phyloP scores from a whole-genome alignment of 2,113 vertebrate species.

The Delphinapterus leucas region DNA sequence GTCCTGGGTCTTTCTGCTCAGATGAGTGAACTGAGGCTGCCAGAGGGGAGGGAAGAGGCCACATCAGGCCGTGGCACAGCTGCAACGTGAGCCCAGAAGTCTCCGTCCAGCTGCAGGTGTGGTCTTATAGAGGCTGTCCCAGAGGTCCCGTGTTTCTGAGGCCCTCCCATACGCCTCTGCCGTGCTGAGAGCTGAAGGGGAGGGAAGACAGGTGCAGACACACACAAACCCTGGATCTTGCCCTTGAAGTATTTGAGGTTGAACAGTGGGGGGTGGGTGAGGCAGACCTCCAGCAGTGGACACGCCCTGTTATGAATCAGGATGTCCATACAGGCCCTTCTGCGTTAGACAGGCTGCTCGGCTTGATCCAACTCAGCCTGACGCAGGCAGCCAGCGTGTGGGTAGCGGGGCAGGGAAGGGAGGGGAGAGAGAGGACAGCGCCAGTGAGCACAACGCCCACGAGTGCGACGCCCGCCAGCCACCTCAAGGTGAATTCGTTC shows the following conservation, averaged over 20 bases:
- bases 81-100: rapidly evolving
- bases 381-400: neutral
- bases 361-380: neutral
- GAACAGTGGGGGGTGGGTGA: neutral
- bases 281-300: neutral
- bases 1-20: neutral
- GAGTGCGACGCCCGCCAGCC: no score
- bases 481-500: neutral
- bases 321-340: neutral
- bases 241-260: neutral
- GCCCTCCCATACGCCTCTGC: neutral
- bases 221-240: neutral
- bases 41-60: neutral
- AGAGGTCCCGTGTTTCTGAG: neutral
- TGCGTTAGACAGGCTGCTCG: neutral
- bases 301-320: neutral
- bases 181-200: neutral
- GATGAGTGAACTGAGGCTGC: neutral
- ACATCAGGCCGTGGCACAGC: neutral
- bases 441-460: no score
- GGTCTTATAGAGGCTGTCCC: neutral
- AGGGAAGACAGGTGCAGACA: neutral
- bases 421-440: neutral
- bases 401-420: neutral
- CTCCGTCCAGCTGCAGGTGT: neutral